Evolutionary conservation across 2,113 vertebrate species (phyloP).

Genomic region (Marcusenius ussheri): DNA sequence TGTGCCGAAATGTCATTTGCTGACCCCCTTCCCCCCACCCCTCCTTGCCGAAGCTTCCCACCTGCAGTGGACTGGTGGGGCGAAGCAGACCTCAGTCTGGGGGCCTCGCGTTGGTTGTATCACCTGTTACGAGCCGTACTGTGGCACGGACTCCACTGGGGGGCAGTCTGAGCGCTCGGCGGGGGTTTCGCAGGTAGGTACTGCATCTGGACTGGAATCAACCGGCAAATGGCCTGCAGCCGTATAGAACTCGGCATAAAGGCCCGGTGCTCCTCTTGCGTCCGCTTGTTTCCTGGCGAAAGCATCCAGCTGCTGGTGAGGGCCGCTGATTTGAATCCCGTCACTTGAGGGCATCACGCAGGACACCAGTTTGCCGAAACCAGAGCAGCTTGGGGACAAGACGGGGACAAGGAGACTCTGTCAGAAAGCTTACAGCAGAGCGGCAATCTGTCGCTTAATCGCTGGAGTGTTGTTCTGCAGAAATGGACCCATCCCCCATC

Average conservation of each 20-base stretch:
- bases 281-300: constrained; percentile 10
- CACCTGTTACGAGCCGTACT: constrained; percentile 27
- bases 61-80: not conserved
- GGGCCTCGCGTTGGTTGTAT: not conserved
- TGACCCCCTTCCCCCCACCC: not conserved
- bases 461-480: not conserved
- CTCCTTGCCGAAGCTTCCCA: constrained; percentile 14
- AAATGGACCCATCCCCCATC: not conserved
- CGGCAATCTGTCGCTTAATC: not conserved
- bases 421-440: not conserved
- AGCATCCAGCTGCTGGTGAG: not conserved
- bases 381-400: not conserved
- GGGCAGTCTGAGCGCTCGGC: constrained; percentile 50
- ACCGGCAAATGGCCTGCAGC: constrained; percentile 3
- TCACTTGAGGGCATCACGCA: not conserved
- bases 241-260: not conserved
- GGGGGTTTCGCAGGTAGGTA: constrained; percentile 25
- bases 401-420: not conserved
- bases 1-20: constrained; percentile 21
- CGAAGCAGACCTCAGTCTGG: not conserved
- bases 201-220: constrained; percentile 6
- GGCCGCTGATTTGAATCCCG: not conserved
- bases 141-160: constrained; percentile 33
- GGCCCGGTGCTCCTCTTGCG: not conserved
- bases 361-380: not conserved